Conservation (phyloP, 2,797 vertebrate species). For the Tadarida brasiliensis region DNA sequence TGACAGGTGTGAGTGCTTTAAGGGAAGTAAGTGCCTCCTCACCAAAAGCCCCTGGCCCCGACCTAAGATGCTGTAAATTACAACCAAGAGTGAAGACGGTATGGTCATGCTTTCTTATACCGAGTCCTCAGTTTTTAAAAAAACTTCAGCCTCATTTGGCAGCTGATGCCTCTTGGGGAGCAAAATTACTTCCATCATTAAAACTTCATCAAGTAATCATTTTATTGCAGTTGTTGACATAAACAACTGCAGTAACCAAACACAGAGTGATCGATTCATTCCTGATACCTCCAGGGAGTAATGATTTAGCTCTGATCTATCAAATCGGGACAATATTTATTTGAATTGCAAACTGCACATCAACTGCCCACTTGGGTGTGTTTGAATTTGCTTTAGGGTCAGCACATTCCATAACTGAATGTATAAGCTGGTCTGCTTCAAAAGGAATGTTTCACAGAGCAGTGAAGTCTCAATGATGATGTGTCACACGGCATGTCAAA, state of each 20-base stretch:
- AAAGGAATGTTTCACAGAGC: neutral
- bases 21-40: neutral
- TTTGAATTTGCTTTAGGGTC: constrained; percentile 41
- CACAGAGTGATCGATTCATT: constrained; percentile 73
- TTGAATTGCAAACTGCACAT: constrained; percentile 46
- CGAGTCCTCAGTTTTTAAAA: neutral
- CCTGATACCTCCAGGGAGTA: constrained; percentile 33
- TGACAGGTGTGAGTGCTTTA: neutral
- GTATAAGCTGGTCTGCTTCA: neutral
- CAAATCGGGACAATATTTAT: constrained; percentile 66
- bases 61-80: neutral
- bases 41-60: neutral
- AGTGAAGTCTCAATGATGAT: neutral
- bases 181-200: constrained; percentile 81
- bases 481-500: neutral
- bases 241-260: constrained; percentile 77
- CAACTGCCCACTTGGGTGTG: neutral
- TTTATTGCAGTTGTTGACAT: constrained; percentile 69
- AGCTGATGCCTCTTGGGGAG: constrained; percentile 75
- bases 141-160: constrained; percentile 74
- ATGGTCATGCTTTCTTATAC: neutral
- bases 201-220: constrained; percentile 80
- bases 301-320: constrained; percentile 57
- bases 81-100: neutral
- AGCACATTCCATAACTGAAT: constrained; percentile 22